Percentiles rank a stretch among this genome's conserved stretches.
Evolutionary conservation across 35 echinoderm and acorn worm species (phyloP).

Genomic region (Acanthaster planci): DNA sequence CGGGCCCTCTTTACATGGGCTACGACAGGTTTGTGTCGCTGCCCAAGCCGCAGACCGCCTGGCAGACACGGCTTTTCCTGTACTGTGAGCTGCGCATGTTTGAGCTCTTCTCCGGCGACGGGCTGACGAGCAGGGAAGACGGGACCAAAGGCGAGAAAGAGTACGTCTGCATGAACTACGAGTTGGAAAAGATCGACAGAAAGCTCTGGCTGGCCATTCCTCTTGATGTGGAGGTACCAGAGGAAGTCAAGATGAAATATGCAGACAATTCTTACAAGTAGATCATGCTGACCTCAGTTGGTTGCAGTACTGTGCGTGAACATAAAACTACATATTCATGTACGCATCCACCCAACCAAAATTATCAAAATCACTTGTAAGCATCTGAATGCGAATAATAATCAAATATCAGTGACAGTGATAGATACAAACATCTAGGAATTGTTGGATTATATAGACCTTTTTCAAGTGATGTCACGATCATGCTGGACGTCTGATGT

Average conservation of each 20-base stretch:
- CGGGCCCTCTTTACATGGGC: conserved; percentile 73
- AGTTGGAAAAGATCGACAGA: conserved; percentile 20
- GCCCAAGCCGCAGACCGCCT: conserved; percentile 62
- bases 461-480: no score
- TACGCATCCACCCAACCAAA: no score
- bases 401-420: no score
- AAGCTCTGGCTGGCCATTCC: conserved; percentile 30
- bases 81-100: conserved; percentile 95
- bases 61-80: conserved; percentile 84
- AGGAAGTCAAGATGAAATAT: conserved; percentile 30
- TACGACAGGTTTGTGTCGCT: conserved; percentile 65
- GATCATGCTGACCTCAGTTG: no score
- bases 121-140: conserved; percentile 57
- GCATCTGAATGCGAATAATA: no score
- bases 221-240: conserved; percentile 28
- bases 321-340: no score
- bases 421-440: no score
- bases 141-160: conserved; percentile 76
- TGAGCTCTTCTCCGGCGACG: conserved; percentile 89
- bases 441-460: no score
- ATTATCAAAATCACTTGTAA: no score
- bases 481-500: no score
- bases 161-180: conserved; percentile 73
- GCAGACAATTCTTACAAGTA: neutral
- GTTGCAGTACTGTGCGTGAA: no score